Evolutionary conservation across 1,140 invertebrate species (phyloP).

Genomic region (Chrysopa pallens): DNA sequence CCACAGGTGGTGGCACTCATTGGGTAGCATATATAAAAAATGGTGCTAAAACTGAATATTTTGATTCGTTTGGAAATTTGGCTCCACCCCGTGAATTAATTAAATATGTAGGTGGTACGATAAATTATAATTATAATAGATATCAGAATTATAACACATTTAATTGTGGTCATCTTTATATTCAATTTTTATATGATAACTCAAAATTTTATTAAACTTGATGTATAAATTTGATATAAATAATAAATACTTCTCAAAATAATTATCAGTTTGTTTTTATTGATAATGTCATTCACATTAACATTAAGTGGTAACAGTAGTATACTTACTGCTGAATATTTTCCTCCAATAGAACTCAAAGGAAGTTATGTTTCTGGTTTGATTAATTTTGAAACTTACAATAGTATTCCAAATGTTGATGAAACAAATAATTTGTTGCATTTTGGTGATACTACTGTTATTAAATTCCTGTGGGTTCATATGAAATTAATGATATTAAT

Average conservation of each 20-base stretch:
- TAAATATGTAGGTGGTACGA: conserved; percentile 9
- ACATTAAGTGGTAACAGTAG: conserved; percentile 2
- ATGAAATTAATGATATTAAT: conserved; percentile 9
- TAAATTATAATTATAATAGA: conserved; percentile 8
- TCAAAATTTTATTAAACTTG: not conserved
- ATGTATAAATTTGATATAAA: conserved; percentile 1
- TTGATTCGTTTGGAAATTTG: conserved; percentile 18
- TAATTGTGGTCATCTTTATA: conserved; percentile 7
- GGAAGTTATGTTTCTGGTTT: conserved; percentile 7
- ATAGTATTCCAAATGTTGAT: conserved; percentile 10
- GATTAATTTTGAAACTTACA: conserved; percentile 6
- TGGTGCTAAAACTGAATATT: conserved; percentile 8
- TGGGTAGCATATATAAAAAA: conserved; percentile 19
- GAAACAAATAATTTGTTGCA: conserved; percentile 7
- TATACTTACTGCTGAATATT: conserved; percentile 7
- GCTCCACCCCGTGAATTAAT: conserved; percentile 15
- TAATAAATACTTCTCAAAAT: conserved; percentile 3
- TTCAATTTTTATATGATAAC: conserved; percentile 5
- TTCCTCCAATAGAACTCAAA: conserved; percentile 6
- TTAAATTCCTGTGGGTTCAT: conserved; percentile 8
- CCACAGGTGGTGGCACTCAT: conserved; percentile 15
- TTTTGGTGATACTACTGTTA: conserved; percentile 4
- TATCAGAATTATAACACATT: conserved; percentile 4
- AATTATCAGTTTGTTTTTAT: not conserved
- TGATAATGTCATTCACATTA: conserved; percentile 5